phyloP scores from a whole-genome alignment of 2,888 invertebrate species.

The Boloria selene region DNA sequence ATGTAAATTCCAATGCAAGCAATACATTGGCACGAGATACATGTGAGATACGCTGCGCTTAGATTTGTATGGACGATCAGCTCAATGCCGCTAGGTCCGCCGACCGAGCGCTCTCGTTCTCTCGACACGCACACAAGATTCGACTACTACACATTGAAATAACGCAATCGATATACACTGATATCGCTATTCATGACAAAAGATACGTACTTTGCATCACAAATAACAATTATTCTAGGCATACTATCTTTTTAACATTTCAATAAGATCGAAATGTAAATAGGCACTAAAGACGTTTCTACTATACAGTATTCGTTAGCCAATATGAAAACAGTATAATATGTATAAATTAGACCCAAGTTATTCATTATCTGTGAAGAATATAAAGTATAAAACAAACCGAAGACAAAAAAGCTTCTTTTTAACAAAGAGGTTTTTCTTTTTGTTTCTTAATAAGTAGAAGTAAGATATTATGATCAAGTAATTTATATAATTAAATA shows the following conservation, averaged over 20 bases:
- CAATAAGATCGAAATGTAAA: background rate
- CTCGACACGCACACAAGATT: slow-evolving; percentile 38
- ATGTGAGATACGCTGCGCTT: slow-evolving; percentile 3
- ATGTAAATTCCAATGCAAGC: slow-evolving; percentile 13
- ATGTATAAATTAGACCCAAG: background rate
- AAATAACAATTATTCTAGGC: slow-evolving; percentile 1
- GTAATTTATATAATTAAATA: slow-evolving; percentile 35
- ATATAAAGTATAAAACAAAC: slow-evolving; percentile 1
- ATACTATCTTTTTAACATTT: background rate
- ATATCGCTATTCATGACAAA: slow-evolving; percentile 3
- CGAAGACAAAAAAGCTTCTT: slow-evolving; percentile 1
- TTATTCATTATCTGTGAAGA: background rate
- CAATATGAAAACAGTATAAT: background rate
- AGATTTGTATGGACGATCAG: slow-evolving; percentile 19
- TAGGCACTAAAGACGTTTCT: background rate
- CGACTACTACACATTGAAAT: slow-evolving; percentile 19
- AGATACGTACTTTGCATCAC: slow-evolving; percentile 10
- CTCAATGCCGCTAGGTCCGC: slow-evolving; percentile 21
- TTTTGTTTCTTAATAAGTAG: slow-evolving; percentile 1
- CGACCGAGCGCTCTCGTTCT: slow-evolving; percentile 21
- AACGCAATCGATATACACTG: slow-evolving; percentile 26
- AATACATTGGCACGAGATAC: slow-evolving; percentile 15
- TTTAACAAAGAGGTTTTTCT: slow-evolving; percentile 11
- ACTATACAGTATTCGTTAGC: background rate
- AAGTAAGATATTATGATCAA: background rate